Conservation (phyloP, 2,888 invertebrate species). For the Drosophila peninsularis region DNA sequence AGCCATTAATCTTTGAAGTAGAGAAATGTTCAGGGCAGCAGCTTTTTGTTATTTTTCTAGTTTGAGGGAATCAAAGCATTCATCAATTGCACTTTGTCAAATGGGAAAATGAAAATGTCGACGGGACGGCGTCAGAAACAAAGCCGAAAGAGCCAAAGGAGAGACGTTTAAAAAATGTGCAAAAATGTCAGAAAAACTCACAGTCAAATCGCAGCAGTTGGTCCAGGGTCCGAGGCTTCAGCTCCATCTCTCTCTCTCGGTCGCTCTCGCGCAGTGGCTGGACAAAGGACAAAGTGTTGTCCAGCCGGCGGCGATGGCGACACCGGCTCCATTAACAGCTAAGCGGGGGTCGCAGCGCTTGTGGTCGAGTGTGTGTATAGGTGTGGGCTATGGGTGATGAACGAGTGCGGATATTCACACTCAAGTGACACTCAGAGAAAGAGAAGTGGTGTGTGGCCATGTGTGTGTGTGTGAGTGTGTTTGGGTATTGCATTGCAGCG, state of each 20-base stretch:
- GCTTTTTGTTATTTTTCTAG: background rate
- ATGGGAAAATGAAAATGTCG: slow-evolving; percentile 63
- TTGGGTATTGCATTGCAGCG: slow-evolving; percentile 58
- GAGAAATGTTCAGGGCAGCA: slow-evolving; percentile 13
- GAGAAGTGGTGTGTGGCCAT: slow-evolving; percentile 3
- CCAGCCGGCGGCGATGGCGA: slow-evolving; percentile 71
- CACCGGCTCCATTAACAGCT: slow-evolving; percentile 72
- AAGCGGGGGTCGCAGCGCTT: slow-evolving; percentile 21
- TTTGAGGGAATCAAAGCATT: slow-evolving; percentile 50
- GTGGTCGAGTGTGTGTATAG: slow-evolving; percentile 28
- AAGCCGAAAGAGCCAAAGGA: slow-evolving; percentile 35
- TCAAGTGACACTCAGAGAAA: slow-evolving; percentile 62
- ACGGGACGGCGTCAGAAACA: slow-evolving; percentile 54
- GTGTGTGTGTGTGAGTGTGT: slow-evolving; percentile 11
- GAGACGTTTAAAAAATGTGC: slow-evolving; percentile 61
- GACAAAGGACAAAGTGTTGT: slow-evolving; percentile 72
- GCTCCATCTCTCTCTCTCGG: background rate
- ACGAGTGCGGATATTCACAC: slow-evolving; percentile 77
- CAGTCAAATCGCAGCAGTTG: slow-evolving; percentile 80
- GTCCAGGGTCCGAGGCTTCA: slow-evolving; percentile 35
- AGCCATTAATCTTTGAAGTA: slow-evolving; percentile 44
- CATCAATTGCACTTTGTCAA: slow-evolving; percentile 74
- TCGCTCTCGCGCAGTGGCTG: slow-evolving; percentile 9
- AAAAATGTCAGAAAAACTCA: slow-evolving; percentile 82
- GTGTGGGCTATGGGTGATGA: slow-evolving; percentile 50